Evolutionary conservation across 2,888 invertebrate genomes (phyloP), one percentile per base, ranked within the genome.

Genomic region (Ochropleura leucogaster): DNA sequence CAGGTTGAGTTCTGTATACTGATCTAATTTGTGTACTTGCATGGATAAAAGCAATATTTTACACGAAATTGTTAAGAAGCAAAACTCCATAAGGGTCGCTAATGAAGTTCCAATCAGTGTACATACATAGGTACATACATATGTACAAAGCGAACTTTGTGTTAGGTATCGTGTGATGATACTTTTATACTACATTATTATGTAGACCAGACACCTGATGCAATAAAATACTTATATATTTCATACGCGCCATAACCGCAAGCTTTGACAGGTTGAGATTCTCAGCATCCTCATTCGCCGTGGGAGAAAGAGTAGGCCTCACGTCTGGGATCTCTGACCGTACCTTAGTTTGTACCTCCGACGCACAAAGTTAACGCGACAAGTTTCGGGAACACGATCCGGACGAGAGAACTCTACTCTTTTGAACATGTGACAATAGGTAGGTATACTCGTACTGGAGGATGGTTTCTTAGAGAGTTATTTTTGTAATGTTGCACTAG

Each of bases 401-500:
- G 74, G 88, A 85, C 89, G 87, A 87, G 88, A 90, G 90, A 89
- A 90, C 84, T 90, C 90, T 90, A 87, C 89, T 90, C 92, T 90
- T 89, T 90, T 88, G 90, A 89, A 88, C 89, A 90, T 88, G 88
- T 88, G 90, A 90, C 90, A 90, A 91, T 92, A 94, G 90, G 86
- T 89, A 87, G 84, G 82, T 90, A 87, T 90, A 91, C 90, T 90
- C 57, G 80, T 72, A 84, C 74, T 73, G 91, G 75, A 87, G 85
- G 89, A 92, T 92, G 87, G 88, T 90, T 94, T 93, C 85, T 91
- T 93, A 93, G 91, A 93, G 88, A 90, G 84, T 94, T 94, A 93
- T 94, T 94, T 95, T 95, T 93, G 90, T 95, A 94, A 93, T 91
- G 90, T 91, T 91, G 90, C 92, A 92, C 86, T 86, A 89, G 84